phyloP scores from a whole-genome alignment of 2,888 invertebrate species.

The Drosophila mayaguana region DNA sequence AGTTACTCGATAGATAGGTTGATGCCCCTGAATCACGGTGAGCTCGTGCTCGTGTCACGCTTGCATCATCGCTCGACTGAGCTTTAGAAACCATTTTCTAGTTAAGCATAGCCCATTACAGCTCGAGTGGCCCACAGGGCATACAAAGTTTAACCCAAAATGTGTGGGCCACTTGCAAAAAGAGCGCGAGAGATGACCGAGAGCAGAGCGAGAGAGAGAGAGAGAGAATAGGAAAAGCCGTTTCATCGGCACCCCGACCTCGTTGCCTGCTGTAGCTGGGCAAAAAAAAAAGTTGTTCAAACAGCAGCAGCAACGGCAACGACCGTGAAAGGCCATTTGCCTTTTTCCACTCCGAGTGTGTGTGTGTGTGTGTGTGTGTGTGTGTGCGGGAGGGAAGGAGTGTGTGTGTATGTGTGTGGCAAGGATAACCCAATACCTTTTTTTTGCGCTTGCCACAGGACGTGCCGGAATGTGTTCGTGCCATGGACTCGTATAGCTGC shows the following conservation, averaged over 20 bases:
- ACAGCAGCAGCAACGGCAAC: slow-evolving; percentile 62
- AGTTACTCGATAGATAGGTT: too few relatives aligned
- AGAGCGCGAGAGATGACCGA: slow-evolving; percentile 1
- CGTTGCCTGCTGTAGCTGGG: slow-evolving; percentile 42
- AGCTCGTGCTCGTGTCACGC: neutral
- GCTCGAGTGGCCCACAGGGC: slow-evolving; percentile 29
- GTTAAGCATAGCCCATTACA: slow-evolving; percentile 15
- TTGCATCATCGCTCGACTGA: neutral
- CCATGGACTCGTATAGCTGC: slow-evolving; percentile 26
- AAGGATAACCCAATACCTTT: slow-evolving; percentile 74
- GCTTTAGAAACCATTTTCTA: neutral
- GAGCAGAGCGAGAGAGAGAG: neutral
- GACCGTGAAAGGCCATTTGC: slow-evolving; percentile 83
- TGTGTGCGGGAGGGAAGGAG: too few relatives aligned
- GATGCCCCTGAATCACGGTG: too few relatives aligned
- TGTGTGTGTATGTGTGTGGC: slow-evolving; percentile 42
- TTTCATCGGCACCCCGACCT: slow-evolving; percentile 3
- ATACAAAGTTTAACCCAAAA: slow-evolving; percentile 63
- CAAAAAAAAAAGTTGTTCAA: slow-evolving; percentile 51
- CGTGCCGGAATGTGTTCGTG: slow-evolving; percentile 65
- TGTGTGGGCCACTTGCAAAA: slow-evolving; percentile 48
- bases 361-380: slow-evolving; percentile 8
- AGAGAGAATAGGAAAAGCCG: slow-evolving; percentile 7
- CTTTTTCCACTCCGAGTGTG: slow-evolving; percentile 35
- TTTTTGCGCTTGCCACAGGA: slow-evolving; percentile 69